These are phyloP conservation scores for Acholoe squamosa DNA, from an alignment of 2,888 invertebrate species.

Conservation along the genomic window DNA sequence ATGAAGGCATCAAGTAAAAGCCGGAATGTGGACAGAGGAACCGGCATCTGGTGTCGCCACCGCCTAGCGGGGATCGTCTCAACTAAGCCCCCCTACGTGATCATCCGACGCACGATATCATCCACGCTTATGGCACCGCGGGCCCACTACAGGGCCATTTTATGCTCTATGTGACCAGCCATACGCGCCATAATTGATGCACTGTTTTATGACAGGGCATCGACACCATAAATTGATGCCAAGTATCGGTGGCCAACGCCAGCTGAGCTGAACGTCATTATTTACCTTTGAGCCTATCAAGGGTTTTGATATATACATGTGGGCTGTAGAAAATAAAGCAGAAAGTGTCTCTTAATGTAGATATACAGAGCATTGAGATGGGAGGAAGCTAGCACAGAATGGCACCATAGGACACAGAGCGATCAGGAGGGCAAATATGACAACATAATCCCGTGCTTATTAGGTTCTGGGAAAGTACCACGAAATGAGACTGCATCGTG, in stretches of 20 bases:
- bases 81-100: slow-evolving; percentile 50
- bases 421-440: no score
- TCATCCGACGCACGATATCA: not conserved
- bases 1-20: slow-evolving; percentile 56
- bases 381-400: no score
- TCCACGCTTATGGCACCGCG: not conserved
- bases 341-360: not conserved
- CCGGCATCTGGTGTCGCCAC: slow-evolving; percentile 32
- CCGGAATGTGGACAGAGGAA: slow-evolving; percentile 43
- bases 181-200: slow-evolving; percentile 33
- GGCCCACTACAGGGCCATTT: not conserved
- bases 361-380: not conserved
- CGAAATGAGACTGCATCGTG: not conserved
- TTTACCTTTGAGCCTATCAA: not conserved
- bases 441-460: not conserved
- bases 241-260: not conserved
- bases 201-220: not conserved
- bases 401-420: no score
- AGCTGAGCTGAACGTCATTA: not conserved
- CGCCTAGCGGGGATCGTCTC: slow-evolving; percentile 8
- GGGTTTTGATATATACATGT: not conserved
- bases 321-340: not conserved
- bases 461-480: not conserved
- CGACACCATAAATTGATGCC: slow-evolving; percentile 10
- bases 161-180: slow-evolving; percentile 15